Evolutionary conservation across 2,113 vertebrate genomes (phyloP).

Genomic region (Tetrao urogallus): DNA sequence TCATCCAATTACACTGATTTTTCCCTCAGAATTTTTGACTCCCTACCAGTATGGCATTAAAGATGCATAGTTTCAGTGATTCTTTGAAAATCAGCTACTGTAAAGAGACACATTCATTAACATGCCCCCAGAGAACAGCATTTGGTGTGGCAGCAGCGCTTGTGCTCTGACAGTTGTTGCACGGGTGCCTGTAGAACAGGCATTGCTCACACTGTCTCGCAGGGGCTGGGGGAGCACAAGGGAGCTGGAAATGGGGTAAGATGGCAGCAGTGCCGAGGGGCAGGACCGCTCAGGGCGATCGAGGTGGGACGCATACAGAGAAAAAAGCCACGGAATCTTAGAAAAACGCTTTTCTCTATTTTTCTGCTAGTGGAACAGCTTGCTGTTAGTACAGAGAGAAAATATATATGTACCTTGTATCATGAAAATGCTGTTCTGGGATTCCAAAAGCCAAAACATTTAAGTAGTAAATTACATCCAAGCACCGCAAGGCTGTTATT

Average conservation of each 20-base stretch:
- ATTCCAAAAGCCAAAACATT: background rate
- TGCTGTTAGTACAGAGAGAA: background rate
- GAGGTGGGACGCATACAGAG: background rate
- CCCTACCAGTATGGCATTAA: background rate
- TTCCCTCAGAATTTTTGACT: background rate
- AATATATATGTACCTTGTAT: background rate
- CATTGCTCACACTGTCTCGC: background rate
- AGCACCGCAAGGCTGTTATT: background rate
- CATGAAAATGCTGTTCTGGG: background rate
- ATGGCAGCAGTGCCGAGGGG: accelerated
- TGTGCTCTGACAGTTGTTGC: background rate
- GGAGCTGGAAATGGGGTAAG: background rate
- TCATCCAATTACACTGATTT: background rate
- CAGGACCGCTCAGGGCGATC: background rate
- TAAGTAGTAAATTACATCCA: background rate
- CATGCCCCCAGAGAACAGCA: background rate
- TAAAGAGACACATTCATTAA: background rate
- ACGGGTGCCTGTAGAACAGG: background rate
- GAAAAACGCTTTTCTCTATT: background rate
- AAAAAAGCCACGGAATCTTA: background rate
- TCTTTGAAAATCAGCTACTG: background rate
- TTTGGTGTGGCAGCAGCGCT: background rate
- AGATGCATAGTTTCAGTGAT: background rate
- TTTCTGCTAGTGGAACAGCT: background rate
- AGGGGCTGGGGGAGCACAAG: background rate